Percentiles rank a stretch among this genome's conserved stretches.
These are phyloP conservation scores for Silvanus unidentatus DNA, from an alignment of 2,888 invertebrate species.

Conservation along the genomic window DNA sequence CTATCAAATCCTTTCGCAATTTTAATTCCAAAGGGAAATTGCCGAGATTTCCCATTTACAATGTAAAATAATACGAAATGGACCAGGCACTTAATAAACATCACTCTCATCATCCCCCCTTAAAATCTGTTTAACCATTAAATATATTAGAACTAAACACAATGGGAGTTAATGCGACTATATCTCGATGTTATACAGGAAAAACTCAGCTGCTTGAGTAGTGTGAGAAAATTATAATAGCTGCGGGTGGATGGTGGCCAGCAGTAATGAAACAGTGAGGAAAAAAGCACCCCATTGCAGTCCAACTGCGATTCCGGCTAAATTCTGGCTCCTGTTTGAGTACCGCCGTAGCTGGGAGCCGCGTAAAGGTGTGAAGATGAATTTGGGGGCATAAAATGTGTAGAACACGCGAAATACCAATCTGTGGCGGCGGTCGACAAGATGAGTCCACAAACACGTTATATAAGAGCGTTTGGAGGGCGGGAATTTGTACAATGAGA, in stretches of 20 bases:
- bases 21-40: no score
- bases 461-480: conserved; percentile 13
- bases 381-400: conserved; percentile 40
- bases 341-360: conserved; percentile 30
- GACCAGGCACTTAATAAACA: no score
- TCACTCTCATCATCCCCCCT: conserved; percentile 2
- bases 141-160: conserved; percentile 16
- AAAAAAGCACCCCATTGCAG: no score
- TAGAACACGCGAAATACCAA: conserved; percentile 46
- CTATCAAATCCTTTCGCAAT: no score
- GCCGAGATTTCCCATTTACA: no score
- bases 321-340: conserved; percentile 26
- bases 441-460: conserved; percentile 21
- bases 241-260: conserved; percentile 33
- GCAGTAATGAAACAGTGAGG: neutral
- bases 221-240: conserved; percentile 47
- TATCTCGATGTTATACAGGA: conserved; percentile 38
- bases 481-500: conserved; percentile 9
- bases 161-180: conserved; percentile 46
- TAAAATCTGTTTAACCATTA: conserved; percentile 5
- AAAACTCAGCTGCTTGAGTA: conserved; percentile 42
- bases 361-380: conserved; percentile 44
- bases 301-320: no score
- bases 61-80: conserved; percentile 45
- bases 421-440: conserved; percentile 40